Conservation (phyloP, 2,888 invertebrate species). For the Cheilosia impressa region DNA sequence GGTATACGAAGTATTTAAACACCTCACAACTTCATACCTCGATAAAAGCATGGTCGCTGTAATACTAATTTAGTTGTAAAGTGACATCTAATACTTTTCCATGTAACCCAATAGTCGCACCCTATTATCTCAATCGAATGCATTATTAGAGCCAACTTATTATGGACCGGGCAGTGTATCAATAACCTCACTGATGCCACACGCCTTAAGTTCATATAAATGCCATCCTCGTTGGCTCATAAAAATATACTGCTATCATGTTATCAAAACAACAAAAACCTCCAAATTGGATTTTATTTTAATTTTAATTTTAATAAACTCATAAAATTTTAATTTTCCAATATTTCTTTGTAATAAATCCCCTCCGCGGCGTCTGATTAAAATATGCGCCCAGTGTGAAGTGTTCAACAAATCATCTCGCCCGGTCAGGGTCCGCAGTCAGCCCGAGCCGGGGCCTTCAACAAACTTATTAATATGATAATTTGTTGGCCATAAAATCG, state of each 20-base stretch:
- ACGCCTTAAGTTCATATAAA: not conserved
- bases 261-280: constrained; percentile 34
- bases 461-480: constrained; percentile 74
- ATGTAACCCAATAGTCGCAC: not conserved
- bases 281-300: constrained; percentile 49
- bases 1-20: no score
- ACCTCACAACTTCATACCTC: not conserved
- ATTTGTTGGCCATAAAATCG: constrained; percentile 70
- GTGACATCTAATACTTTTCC: constrained; percentile 1
- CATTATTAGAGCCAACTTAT: not conserved
- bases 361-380: constrained; percentile 30
- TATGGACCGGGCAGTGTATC: not conserved
- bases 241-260: constrained; percentile 16
- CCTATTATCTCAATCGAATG: not conserved
- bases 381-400: constrained; percentile 58
- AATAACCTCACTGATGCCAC: not conserved
- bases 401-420: constrained; percentile 66
- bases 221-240: not conserved
- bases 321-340: constrained; percentile 63
- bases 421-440: constrained; percentile 1
- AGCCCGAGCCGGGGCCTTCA: constrained; percentile 54
- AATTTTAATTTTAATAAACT: constrained; percentile 57
- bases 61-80: constrained; percentile 16
- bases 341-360: constrained; percentile 30
- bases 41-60: not conserved